Conservation (phyloP, 2,888 invertebrate species). For the Aproaerema taeniolella region DNA sequence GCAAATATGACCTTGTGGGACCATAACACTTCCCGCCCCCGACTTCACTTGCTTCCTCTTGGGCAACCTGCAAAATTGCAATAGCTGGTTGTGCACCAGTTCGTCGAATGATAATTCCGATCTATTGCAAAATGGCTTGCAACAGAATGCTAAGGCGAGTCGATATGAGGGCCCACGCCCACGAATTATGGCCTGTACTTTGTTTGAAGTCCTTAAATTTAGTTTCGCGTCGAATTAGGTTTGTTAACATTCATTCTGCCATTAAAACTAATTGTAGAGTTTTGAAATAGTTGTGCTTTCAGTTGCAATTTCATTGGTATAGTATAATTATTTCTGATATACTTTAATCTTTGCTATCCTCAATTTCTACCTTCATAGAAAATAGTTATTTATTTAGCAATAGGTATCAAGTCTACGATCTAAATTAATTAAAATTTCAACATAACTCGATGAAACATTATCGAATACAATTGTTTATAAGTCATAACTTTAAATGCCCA, state of each 20-base stretch:
- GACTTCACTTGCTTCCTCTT: constrained; percentile 60
- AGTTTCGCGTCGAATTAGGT: background rate
- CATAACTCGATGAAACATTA: too few species aligned
- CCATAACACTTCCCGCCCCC: constrained; percentile 48
- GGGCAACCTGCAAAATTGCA: constrained; percentile 46
- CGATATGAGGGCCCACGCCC: constrained; percentile 64
- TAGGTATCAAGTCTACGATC: too few species aligned
- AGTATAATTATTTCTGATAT: too few species aligned
- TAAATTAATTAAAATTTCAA: too few species aligned
- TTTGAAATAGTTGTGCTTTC: too few species aligned
- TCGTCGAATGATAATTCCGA: constrained; percentile 72
- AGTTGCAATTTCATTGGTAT: too few species aligned
- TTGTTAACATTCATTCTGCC: background rate
- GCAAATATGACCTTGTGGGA: constrained; percentile 10
- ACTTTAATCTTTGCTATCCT: too few species aligned
- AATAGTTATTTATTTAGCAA: too few species aligned
- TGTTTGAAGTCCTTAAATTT: constrained; percentile 44
- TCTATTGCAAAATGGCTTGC: constrained; percentile 64
- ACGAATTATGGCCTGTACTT: constrained; percentile 55
- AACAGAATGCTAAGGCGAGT: constrained; percentile 60
- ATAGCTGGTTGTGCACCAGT: constrained; percentile 68
- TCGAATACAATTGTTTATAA: too few species aligned
- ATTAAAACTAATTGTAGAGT: too few species aligned
- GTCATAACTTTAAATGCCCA: too few species aligned
- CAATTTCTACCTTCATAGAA: too few species aligned